phyloP scores from a whole-genome alignment of 1,140 invertebrate species.

The Orussus abietinus region DNA sequence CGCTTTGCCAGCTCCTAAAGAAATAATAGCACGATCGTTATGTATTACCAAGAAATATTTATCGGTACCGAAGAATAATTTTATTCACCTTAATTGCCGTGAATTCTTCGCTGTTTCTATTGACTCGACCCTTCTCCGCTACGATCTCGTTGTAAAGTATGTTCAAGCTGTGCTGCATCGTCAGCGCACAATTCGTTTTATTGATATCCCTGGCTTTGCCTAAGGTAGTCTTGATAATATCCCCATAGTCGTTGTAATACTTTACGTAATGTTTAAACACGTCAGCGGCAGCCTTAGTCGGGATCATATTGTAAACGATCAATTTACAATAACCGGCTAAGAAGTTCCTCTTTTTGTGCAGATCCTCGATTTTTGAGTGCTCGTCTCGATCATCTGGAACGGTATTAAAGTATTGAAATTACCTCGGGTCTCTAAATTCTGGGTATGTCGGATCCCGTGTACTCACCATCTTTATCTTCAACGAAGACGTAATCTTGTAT shows the following conservation, averaged over 20 bases:
- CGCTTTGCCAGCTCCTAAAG: conserved; percentile 87
- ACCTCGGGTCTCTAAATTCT: background rate
- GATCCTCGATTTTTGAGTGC: conserved; percentile 89
- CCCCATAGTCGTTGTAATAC: conserved; percentile 99
- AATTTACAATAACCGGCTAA: conserved; percentile 96
- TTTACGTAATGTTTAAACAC: conserved; percentile 98
- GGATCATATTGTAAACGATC: conserved; percentile 95
- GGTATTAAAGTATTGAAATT: background rate
- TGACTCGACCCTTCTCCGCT: conserved; percentile 60
- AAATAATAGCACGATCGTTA: conserved; percentile 8
- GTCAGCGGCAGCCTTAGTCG: conserved; percentile 85
- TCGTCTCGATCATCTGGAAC: conserved; percentile 79
- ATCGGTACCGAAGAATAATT: background rate
- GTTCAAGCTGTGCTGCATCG: conserved; percentile 88
- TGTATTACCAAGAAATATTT: background rate
- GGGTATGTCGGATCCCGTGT: conserved; percentile 10
- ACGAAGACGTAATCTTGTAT: conserved; percentile 93
- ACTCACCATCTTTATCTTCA: conserved; percentile 73
- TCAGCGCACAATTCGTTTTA: conserved; percentile 93
- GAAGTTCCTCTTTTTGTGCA: conserved; percentile 94
- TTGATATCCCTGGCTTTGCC: conserved; percentile 97
- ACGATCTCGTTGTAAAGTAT: conserved; percentile 75
- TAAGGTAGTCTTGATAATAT: conserved; percentile 97
- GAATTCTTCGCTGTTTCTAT: conserved; percentile 74
- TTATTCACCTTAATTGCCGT: conserved; percentile 72